Evolutionary conservation across 2,888 invertebrate species (phyloP), one percentile per base, ranked within the genome.

Genomic region (Cabera pusaria): DNA sequence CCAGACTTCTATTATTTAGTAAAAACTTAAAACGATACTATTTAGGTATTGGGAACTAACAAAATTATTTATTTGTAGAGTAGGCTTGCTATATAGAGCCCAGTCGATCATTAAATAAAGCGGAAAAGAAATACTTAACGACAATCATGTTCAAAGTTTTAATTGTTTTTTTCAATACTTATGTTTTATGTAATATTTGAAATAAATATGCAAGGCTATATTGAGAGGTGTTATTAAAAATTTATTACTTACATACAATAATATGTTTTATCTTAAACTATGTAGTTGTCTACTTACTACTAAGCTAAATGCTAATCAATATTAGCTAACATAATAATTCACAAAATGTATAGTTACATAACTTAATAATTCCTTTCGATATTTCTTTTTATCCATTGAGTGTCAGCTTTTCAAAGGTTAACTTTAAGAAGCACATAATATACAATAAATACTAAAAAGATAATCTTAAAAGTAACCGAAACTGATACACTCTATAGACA

Each of bases 191-290:
- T 35, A 34, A 26, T 12, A 12, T 34, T 25, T 24, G 24, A 43
- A 43, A 37, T 42, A 42, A 42, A 36, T 36, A 42, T 42, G 29
- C 41, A 18, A 36, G 27, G 31, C 35, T 11, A 35, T 39, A 25
- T 19, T 37, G 46, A 42, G 38, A 36, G 41, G 61, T 76, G 77
- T 73, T 83, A 79, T 77, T 81, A 80, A 77, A 66, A 86, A 80
- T 81, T 74, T 85, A 86, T 86, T 86, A 71, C 87, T 87, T 87
- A 86, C 77, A 75, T 80, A 81, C 77, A 82, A 78, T 81, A 82
- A 78, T 81, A 78, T 59, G 42, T 73, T 82, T 84, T 77, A 70
- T 77, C 86, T 85, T 85, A 85, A 54, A 66, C 78, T 83, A 81
- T 64, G 59, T 65, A 75, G 23, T 33, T 46, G 44, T 37, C 38